Conservation (phyloP, 2,888 invertebrate species). For the Caradrina clavipalpis region DNA sequence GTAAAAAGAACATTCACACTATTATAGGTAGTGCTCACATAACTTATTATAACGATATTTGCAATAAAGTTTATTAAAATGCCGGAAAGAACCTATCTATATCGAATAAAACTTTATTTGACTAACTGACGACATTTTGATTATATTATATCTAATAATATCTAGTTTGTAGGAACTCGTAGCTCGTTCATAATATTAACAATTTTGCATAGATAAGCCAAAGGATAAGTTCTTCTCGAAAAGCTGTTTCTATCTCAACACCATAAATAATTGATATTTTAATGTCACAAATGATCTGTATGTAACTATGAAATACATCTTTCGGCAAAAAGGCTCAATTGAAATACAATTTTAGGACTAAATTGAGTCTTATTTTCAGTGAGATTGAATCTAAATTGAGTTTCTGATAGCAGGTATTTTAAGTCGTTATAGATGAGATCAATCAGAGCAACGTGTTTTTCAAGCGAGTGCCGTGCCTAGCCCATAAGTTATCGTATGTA, state of each 20-base stretch:
- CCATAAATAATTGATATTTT: conserved; percentile 91
- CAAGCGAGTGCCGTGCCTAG: conserved; percentile 86
- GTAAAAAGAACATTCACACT: neutral
- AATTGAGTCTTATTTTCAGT: conserved; percentile 55
- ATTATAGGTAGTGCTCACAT: neutral
- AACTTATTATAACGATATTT: conserved; percentile 6
- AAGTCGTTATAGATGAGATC: conserved; percentile 58
- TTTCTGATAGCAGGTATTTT: conserved; percentile 36
- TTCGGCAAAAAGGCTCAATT: conserved; percentile 70
- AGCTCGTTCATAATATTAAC: conserved; percentile 67
- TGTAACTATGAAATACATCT: conserved; percentile 81
- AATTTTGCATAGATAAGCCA: conserved; percentile 77
- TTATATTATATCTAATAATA: conserved; percentile 52
- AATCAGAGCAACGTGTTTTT: conserved; percentile 82
- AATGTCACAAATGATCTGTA: conserved; percentile 90
- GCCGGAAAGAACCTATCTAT: conserved; percentile 36
- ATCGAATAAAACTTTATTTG: conserved; percentile 50
- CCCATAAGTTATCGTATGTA: conserved; percentile 90
- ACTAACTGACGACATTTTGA: conserved; percentile 44
- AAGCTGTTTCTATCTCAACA: conserved; percentile 84
- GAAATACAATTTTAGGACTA: conserved; percentile 34
- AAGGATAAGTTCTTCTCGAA: conserved; percentile 78
- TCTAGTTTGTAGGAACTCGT: conserved; percentile 51
- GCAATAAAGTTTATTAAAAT: conserved; percentile 21
- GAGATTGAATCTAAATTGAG: conserved; percentile 39